Evolutionary conservation across 1,140 invertebrate species (phyloP), one percentile per base, ranked within the genome.

Genomic region (Xylocopa sonorina): DNA sequence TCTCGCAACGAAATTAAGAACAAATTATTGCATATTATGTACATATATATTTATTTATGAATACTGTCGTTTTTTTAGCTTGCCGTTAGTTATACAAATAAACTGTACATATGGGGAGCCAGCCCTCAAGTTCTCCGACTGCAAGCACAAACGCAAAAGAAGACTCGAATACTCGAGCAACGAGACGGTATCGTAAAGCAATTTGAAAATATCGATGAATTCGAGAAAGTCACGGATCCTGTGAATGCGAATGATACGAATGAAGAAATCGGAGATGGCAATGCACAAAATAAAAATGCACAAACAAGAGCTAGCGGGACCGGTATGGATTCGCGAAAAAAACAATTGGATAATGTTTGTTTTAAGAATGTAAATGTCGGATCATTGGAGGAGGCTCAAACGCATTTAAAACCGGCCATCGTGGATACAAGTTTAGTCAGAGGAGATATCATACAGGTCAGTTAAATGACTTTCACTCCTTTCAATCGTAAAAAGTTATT

Each of bases 101-200:
- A 94, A 87, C 90, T 98, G 18, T 97, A 95, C 84, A 94, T 94
- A 10, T 98, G 96, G 96, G 97, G 97, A 5, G 94, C 95, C 43
- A 97, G 96, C 90, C 97, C 96, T 0, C 96, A 97, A 91, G 95
- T 95, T 78, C 91, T 97, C 16, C 92, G 96, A 55, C 88, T 96
- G 16, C 94, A 95, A 80, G 95, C 95, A 67, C 95, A 96, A 88
- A 93, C 94, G 16, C 94, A 94, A 84, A 94, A 95, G 55, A 93
- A 94, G 71, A 92, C 92, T 12, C 93, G 95, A 62, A 91, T 94
- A 41, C 88, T 93, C 24, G 94, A 94, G 76, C 93, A 94, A 67
- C 85, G 87, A 75, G 88, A 90, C 27, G 80, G 87, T 34, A 77
- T 72, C 7, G 88, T 90, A 50, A 90, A 87, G 67, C 85, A 92